Base-by-base conservation (phyloP, 2,113 vertebrate genomes). In the Pedionomus torquatus region DNA sequence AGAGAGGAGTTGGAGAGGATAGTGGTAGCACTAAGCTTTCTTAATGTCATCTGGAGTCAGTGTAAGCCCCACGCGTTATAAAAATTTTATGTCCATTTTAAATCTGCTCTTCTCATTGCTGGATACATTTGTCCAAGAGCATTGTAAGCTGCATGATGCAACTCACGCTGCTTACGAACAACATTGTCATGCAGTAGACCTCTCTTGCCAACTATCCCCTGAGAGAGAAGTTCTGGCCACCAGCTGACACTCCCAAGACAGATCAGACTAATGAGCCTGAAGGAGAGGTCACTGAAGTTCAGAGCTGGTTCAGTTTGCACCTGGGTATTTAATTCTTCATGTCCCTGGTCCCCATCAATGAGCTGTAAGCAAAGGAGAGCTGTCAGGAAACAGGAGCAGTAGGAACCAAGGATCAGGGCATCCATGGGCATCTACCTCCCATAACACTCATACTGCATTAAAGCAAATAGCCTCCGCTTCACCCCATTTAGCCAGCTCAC, bases 261-360 rank as follows among this genome's bases (percentile, higher is more conserved):
- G 57, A 95, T 77, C 63, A 89, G 48, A 81, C 15, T 81, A 87
- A 87, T 72, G 37, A 94, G 78, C 61, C 83, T 95, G 78, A 96
- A 95, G 83, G 1, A 83, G 74, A 94, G 90, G 92, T 93, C 91
- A 85, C 54, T 77, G 69, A 81, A 70, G 55, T 96, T 96, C 87
- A 94, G 54, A 87, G 54, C 35, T 90, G n/a, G 71, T 75, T 95
- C 58, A 26, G 1, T 90, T 95, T 95, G 58, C 76, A 90, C 87
- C 84, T 92, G 79, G 37, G 28, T 80, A 84, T 94, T 95, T 95
- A 96, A 89, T 96, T 95, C 41, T 87, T 90, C 43, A 23, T 0
- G 9, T 51, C 3, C 1, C 87, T 89, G 25, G 25, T 84, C 91
- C 81, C 43, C 46, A 70, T 91, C 83, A 94, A 28, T 75, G 90